phyloP scores from a whole-genome alignment of 2,113 vertebrate species.

The Varanus salvator region DNA sequence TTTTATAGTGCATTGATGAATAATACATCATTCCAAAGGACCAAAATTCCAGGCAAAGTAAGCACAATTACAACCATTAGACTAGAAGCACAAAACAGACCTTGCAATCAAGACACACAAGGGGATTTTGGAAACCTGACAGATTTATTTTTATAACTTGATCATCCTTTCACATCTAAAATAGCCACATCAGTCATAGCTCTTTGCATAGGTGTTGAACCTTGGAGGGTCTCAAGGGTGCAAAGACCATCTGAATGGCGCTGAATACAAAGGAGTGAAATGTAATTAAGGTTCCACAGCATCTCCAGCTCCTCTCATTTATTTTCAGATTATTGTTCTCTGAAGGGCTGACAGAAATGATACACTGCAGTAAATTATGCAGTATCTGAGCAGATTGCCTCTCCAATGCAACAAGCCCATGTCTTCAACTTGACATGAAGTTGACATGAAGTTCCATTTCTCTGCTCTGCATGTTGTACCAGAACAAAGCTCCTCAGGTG shows the following conservation, averaged over 20 bases:
- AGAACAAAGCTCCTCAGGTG: no score
- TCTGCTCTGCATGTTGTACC: no score
- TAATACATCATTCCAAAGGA: neutral
- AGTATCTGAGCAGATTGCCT: neutral
- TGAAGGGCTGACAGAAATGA: neutral
- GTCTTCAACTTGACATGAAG: neutral
- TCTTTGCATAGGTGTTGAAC: neutral
- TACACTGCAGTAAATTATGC: neutral
- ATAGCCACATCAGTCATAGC: no score
- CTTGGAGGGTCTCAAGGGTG: neutral
- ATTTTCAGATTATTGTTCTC: neutral
- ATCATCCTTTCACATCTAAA: conserved; percentile 1
- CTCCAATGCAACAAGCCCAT: neutral
- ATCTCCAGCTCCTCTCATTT: no score
- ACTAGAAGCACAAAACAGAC: conserved; percentile 3
- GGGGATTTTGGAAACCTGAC: neutral
- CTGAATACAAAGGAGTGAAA: no score
- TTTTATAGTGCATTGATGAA: conserved; percentile 17
- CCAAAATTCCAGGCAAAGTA: conserved; percentile 15
- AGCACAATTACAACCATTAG: neutral
- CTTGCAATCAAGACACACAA: neutral
- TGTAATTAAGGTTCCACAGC: no score
- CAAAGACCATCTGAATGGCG: no score
- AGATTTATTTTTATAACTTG: neutral
- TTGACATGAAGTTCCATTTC: neutral